These are phyloP conservation scores for Gnathonemus longibarbis DNA, from an alignment of 2,113 vertebrate genomes.

Conservation along the genomic window DNA sequence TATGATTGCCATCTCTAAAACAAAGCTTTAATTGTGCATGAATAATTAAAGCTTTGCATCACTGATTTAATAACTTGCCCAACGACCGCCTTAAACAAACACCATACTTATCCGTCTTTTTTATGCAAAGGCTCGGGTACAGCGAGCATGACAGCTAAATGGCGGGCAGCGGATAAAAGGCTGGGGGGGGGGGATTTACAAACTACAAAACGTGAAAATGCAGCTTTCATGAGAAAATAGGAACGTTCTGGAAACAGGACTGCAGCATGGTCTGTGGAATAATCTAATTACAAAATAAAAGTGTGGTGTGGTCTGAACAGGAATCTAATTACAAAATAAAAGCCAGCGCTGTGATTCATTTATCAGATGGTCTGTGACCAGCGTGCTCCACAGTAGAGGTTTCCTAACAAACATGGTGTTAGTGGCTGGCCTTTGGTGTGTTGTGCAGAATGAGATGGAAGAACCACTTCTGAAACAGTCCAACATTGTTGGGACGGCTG, in stretches of 20 bases:
- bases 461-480: background rate
- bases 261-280: background rate
- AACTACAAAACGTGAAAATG: background rate
- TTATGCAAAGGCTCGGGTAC: background rate
- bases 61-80: background rate
- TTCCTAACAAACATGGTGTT: background rate
- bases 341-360: background rate
- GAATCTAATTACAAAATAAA: background rate
- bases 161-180: background rate
- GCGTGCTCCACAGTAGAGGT: background rate
- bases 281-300: background rate
- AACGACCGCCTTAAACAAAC: background rate
- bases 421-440: background rate
- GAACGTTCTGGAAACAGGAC: background rate
- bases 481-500: background rate
- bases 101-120: background rate
- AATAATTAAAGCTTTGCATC: background rate
- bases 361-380: background rate
- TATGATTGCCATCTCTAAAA: background rate
- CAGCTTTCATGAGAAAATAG: background rate
- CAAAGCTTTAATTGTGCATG: conserved; percentile 1
- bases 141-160: background rate
- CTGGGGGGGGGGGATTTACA: background rate
- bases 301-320: background rate
- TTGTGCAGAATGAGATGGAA: background rate